phyloP scores from a whole-genome alignment of 2,797 vertebrate genomes.

The Coilia nasus region DNA sequence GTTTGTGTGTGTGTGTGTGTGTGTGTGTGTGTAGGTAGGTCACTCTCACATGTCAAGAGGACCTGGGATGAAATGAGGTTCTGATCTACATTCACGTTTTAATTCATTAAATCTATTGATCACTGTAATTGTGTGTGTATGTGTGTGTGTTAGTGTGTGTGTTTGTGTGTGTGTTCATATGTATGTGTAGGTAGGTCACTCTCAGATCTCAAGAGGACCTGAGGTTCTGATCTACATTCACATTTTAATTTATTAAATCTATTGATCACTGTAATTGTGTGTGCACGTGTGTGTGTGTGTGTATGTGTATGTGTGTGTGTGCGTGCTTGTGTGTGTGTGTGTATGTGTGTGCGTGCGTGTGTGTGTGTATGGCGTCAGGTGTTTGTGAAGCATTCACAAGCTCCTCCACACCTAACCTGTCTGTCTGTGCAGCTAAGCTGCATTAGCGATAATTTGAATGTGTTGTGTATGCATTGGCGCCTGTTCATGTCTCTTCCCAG shows the following conservation, averaged over 20 bases:
- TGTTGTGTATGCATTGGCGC: background rate
- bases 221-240: constrained; percentile 12
- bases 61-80: background rate
- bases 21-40: background rate
- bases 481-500: background rate
- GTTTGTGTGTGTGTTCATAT: background rate
- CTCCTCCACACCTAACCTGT: background rate
- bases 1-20: background rate
- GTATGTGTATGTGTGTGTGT: background rate
- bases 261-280: background rate
- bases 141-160: background rate
- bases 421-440: background rate
- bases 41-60: background rate
- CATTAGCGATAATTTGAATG: background rate
- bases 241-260: background rate
- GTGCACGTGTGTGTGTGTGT: background rate
- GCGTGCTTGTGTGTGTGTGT: background rate
- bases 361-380: background rate
- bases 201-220: background rate
- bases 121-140: background rate
- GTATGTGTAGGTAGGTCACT: background rate
- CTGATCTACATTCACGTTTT: constrained; percentile 3
- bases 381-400: background rate
- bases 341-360: background rate
- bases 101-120: constrained; percentile 2